Percentiles rank a stretch among this genome's conserved stretches.
These are phyloP conservation scores for Petromus typicus DNA, from an alignment of 2,113 vertebrate genomes.

Conservation along the genomic window DNA sequence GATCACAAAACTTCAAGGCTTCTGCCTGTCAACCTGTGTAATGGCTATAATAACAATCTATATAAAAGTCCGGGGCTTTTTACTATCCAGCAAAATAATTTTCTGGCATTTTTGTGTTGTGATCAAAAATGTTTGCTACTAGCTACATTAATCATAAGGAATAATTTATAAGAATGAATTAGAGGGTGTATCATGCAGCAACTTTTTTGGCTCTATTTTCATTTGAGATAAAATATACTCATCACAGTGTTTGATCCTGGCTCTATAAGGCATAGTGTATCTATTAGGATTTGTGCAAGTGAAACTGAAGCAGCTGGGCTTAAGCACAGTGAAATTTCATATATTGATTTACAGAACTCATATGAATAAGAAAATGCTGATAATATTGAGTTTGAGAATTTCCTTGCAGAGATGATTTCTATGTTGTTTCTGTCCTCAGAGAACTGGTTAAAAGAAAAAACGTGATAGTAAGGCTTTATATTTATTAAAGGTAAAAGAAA, in stretches of 20 bases:
- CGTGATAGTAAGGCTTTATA: not conserved
- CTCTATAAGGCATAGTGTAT: not conserved
- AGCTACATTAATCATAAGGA: constrained; percentile 68
- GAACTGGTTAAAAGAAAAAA: not conserved
- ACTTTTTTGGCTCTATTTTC: constrained; percentile 50
- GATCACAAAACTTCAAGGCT: constrained; percentile 63
- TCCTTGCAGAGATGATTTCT: not conserved
- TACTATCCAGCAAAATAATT: constrained; percentile 51
- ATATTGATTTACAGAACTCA: not conserved
- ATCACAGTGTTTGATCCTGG: not conserved
- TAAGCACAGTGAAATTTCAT: not conserved
- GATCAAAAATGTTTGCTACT: constrained; percentile 57
- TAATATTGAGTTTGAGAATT: not conserved
- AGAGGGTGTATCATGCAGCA: constrained; percentile 26
- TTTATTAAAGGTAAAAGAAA: not conserved
- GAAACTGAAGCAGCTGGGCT: not conserved
- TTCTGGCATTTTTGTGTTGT: constrained; percentile 50
- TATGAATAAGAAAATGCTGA: not conserved
- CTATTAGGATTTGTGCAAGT: not conserved
- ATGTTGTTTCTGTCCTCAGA: not conserved
- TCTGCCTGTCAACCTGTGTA: constrained; percentile 62
- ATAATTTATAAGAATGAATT: constrained; percentile 65
- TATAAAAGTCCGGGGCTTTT: constrained; percentile 65
- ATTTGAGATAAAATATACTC: constrained; percentile 63
- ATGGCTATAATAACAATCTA: constrained; percentile 61